Base-by-base conservation (phyloP, 2,113 vertebrate species). In the Rhizomys pruinosus region DNA sequence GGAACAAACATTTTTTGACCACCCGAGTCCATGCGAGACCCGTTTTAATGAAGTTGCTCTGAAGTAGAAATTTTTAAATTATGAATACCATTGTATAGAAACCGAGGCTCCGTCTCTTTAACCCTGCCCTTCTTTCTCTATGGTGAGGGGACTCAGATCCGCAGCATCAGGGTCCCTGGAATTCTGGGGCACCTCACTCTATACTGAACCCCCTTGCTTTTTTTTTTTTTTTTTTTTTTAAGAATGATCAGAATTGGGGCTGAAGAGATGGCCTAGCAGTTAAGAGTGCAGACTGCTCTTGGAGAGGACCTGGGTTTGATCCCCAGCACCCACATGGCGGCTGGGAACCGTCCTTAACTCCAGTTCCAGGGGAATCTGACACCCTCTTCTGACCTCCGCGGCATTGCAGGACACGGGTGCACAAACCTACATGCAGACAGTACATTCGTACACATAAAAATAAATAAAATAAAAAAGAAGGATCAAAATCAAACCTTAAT, bases 1-100 rank as follows among this genome's bases (percentile, higher is more conserved):
- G 64, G 82, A 80, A 71, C 47, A 82, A 22, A 84, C 81, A 52
- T 85, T 72, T 78, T 32, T 52, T 47, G 85, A 77, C 84, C 92
- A 85, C 90, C 76, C 3, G 19, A 81, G 63, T 78, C 13, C 27
- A 16, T 37, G 27, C 92, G 37, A 87, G 71, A 85, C 32, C 44
- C 73, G 25, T 87, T 80, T 76, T 74, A 34, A 73, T 7, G 77
- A 82, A 81, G 66, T 20, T 66, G 29, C 37, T 81, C 25, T 72
- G 72, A 90, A 47, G 66, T 29, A 71, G 63, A 7, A 47, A 25
- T 44, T n/a, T 27, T 29, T 84, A 69, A 71, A 32, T 76, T 23
- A n/a, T 79, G 11, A 39, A 71, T 87, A 8, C n/a, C 44, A 32
- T 71, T 63, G 71, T 77, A 25, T 34, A 61, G 79, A 79, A 87